Evolutionary conservation across 2,888 invertebrate genomes (phyloP).

Genomic region (Amphipoea oculea): DNA sequence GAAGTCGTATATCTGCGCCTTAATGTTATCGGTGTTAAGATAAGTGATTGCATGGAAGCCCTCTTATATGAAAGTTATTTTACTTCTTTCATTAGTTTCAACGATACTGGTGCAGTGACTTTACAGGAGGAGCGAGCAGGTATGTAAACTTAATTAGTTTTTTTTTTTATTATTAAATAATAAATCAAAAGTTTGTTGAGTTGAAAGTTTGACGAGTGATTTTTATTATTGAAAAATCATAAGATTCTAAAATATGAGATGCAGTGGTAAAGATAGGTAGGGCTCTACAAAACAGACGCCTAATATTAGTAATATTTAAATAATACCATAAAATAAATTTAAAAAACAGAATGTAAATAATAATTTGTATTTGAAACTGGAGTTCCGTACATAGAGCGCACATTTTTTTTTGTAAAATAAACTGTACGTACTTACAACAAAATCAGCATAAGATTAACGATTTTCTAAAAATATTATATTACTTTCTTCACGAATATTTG

Average conservation of each 20-base stretch:
- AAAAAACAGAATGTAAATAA: neutral
- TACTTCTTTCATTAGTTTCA: constrained; percentile 29
- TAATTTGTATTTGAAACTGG: neutral
- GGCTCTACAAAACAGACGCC: neutral
- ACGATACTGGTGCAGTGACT: constrained; percentile 24
- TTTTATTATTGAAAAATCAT: neutral
- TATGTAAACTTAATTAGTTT: neutral
- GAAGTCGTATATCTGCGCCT: too few relatives aligned
- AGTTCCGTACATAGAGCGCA: neutral
- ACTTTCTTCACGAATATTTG: neutral
- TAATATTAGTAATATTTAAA: neutral
- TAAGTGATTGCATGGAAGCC: constrained; percentile 21
- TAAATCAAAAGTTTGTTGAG: neutral
- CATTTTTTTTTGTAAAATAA: neutral
- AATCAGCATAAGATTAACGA: neutral
- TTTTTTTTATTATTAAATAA: neutral
- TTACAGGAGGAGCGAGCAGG: constrained; percentile 2
- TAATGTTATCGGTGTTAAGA: constrained; percentile 32
- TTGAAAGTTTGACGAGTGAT: too few relatives aligned
- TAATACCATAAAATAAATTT: neutral
- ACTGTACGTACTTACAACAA: neutral
- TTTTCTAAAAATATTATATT: neutral
- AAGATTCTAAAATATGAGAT: neutral
- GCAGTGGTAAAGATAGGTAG: too few relatives aligned
- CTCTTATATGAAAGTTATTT: constrained; percentile 40